phyloP scores from a whole-genome alignment of 2,113 vertebrate species.

The Sapayoa aenigma region DNA sequence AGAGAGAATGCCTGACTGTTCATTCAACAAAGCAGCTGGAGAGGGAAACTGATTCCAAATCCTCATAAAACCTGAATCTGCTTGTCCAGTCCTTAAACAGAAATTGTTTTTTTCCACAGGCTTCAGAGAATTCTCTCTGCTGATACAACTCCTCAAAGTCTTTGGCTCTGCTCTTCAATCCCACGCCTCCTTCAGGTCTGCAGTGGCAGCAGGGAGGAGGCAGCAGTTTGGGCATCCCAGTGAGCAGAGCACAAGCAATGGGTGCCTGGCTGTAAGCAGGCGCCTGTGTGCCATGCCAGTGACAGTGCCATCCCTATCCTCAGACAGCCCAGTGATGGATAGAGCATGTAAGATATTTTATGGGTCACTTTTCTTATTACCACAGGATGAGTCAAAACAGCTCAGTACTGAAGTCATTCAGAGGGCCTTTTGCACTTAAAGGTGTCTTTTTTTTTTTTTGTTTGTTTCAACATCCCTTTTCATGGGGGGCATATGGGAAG shows the following conservation, averaged over 20 bases:
- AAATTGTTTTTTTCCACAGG: background rate
- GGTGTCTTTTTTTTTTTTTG: background rate
- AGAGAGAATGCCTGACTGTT: background rate
- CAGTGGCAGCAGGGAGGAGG: background rate
- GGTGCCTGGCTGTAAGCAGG: background rate
- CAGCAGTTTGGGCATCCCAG: fast-evolving
- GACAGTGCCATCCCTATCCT: background rate
- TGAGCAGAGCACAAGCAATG: fast-evolving
- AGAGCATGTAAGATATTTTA: background rate
- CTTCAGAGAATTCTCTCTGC: background rate
- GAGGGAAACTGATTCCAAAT: background rate
- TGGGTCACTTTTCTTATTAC: background rate
- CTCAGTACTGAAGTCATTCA: background rate
- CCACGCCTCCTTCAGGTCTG: background rate
- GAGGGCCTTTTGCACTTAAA: background rate
- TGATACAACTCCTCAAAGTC: background rate
- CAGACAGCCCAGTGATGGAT: background rate
- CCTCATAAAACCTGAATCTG: background rate
- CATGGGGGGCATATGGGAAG: background rate
- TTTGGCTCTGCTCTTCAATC: background rate
- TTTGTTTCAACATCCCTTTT: background rate
- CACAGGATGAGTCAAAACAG: background rate
- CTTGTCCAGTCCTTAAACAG: background rate
- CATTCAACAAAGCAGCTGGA: fast-evolving
- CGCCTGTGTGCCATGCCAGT: fast-evolving